Percentiles rank a stretch among this genome's conserved stretches.
Conservation (phyloP, 1,140 invertebrate species). For the Drosophila pseudoobscura region DNA sequence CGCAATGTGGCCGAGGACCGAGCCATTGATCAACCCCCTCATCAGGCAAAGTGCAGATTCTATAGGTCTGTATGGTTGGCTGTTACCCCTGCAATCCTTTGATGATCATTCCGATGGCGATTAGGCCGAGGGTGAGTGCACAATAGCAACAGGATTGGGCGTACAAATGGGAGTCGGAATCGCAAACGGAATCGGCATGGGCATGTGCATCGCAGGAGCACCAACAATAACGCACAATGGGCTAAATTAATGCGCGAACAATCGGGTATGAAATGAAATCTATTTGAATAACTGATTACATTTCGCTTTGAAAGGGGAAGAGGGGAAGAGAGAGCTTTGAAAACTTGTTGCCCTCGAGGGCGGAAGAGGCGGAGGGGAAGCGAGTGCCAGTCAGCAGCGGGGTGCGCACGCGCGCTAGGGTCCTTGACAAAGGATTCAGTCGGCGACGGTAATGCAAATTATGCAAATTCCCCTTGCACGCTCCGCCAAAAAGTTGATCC, state of each 20-base stretch:
- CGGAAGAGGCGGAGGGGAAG: background rate
- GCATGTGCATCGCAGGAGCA: background rate
- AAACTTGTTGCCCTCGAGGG: conserved; percentile 59
- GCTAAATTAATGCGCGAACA: conserved; percentile 61
- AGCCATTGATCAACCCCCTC: conserved; percentile 11
- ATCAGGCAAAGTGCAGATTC: background rate
- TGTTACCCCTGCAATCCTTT: conserved; percentile 34
- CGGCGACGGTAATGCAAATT: conserved; percentile 49
- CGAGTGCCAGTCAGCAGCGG: background rate
- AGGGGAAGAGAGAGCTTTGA: conserved; percentile 19
- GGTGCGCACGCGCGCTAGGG: conserved; percentile 59
- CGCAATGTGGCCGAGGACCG: too few species aligned
- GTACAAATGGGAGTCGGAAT: background rate
- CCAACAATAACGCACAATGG: conserved; percentile 19
- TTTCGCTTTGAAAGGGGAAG: background rate
- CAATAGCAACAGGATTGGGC: conserved; percentile 39
- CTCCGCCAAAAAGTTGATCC: conserved; percentile 20
- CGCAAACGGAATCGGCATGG: conserved; percentile 3
- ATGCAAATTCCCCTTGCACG: conserved; percentile 20
- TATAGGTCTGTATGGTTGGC: conserved; percentile 10
- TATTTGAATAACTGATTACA: conserved; percentile 79
- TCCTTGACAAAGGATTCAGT: conserved; percentile 70
- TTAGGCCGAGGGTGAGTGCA: conserved; percentile 24
- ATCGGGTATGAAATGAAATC: conserved; percentile 62
- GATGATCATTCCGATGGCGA: background rate